phyloP scores from a whole-genome alignment of 2,888 invertebrate genomes.

The Harpalus rufipes region DNA sequence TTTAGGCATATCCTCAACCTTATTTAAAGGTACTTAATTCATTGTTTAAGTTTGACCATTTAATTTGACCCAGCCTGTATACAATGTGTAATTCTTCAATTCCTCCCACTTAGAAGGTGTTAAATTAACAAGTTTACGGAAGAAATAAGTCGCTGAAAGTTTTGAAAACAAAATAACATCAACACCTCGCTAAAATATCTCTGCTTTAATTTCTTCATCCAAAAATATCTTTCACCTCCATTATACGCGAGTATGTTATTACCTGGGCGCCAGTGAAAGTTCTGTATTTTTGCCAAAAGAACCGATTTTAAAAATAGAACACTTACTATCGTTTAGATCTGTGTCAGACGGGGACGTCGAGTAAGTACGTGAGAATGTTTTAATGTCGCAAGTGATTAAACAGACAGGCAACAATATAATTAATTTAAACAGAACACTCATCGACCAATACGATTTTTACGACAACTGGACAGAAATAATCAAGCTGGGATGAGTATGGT shows the following conservation, averaged over 20 bases:
- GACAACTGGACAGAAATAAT: no score
- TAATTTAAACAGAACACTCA: constrained; percentile 16
- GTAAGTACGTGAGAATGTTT: constrained; percentile 23
- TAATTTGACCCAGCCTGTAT: no score
- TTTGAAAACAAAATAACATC: constrained; percentile 8
- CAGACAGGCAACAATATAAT: neutral
- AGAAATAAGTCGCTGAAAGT: neutral
- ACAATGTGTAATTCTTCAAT: no score
- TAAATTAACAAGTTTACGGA: neutral
- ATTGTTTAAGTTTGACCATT: no score
- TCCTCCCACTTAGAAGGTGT: neutral
- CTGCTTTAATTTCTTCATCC: constrained; percentile 1
- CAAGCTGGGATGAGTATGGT: no score
- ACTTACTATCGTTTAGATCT: constrained; percentile 13
- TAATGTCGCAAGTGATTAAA: constrained; percentile 39
- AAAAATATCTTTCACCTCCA: constrained; percentile 25
- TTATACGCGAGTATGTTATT: neutral
- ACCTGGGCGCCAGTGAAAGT: constrained; percentile 43
- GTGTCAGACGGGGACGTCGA: constrained; percentile 14
- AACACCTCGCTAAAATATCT: constrained; percentile 11
- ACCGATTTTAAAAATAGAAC: constrained; percentile 27
- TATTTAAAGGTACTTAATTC: no score
- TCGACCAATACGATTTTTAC: neutral
- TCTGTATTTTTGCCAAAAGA: constrained; percentile 37
- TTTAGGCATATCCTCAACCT: no score